Percentiles rank a stretch among this genome's conserved stretches.
These are phyloP conservation scores for Pseudochirops corinnae DNA, from an alignment of 2,797 vertebrate species.

Conservation along the genomic window DNA sequence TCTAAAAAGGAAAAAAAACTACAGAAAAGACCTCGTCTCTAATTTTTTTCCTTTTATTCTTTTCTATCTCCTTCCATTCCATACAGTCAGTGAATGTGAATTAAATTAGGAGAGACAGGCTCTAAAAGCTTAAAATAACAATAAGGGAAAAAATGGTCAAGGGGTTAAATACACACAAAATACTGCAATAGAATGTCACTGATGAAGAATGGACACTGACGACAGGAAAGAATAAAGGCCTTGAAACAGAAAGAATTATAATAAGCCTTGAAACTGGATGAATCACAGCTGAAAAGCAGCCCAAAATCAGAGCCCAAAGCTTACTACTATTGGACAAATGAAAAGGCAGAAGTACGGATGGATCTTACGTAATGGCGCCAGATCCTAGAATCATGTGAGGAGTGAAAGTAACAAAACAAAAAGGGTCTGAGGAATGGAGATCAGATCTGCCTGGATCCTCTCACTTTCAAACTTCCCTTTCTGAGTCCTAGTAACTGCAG, in stretches of 20 bases:
- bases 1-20: background rate
- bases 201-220: background rate
- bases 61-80: slow-evolving; percentile 2
- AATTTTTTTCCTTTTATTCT: slow-evolving; percentile 40
- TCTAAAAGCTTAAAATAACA: slow-evolving; percentile 17
- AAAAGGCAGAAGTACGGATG: slow-evolving; percentile 43
- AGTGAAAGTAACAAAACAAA: background rate
- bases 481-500: background rate
- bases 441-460: too few relatives aligned
- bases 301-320: slow-evolving; percentile 32
- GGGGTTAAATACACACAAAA: slow-evolving; percentile 42
- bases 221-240: background rate
- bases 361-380: slow-evolving; percentile 29
- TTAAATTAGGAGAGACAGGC: slow-evolving; percentile 6
- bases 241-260: slow-evolving; percentile 37
- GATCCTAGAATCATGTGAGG: slow-evolving; percentile 3
- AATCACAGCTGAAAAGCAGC: slow-evolving; percentile 55
- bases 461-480: background rate
- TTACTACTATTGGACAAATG: slow-evolving; percentile 54
- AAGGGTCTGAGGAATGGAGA: background rate
- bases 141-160: slow-evolving; percentile 35
- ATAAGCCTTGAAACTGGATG: slow-evolving; percentile 56
- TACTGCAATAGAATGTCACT: slow-evolving; percentile 16
- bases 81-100: background rate
- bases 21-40: slow-evolving; percentile 4